Percentiles rank a stretch among this genome's conserved stretches.
Conservation (phyloP, 2,113 vertebrate genomes). For the Notarius lentiginosus region DNA sequence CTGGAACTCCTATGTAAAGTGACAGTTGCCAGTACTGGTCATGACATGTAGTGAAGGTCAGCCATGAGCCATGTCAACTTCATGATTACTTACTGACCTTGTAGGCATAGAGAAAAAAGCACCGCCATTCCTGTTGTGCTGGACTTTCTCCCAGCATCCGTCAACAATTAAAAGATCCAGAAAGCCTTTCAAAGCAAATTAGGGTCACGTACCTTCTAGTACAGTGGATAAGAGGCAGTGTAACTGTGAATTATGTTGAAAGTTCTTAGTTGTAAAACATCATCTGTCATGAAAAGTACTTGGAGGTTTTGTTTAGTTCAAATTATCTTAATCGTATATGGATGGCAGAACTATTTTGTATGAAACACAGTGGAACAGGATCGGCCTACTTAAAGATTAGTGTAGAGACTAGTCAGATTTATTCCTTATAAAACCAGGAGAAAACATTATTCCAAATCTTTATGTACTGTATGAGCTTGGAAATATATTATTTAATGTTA, state of each 20-base stretch:
- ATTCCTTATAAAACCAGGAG: neutral
- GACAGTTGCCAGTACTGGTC: neutral
- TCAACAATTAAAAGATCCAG: slow-evolving; percentile 66
- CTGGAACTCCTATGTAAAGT: neutral
- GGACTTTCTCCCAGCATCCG: slow-evolving; percentile 55
- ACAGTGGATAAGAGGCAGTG: slow-evolving; percentile 64
- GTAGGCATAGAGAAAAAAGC: slow-evolving; percentile 56
- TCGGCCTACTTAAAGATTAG: neutral
- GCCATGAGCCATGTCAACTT: slow-evolving; percentile 34
- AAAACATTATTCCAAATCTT: neutral
- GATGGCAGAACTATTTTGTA: neutral
- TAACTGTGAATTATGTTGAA: slow-evolving; percentile 39
- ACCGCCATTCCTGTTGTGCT: slow-evolving; percentile 47
- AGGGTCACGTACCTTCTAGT: slow-evolving; percentile 59
- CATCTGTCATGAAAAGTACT: neutral
- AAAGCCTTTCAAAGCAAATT: slow-evolving; percentile 60
- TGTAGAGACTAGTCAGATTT: neutral
- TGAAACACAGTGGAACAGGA: neutral
- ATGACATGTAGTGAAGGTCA: slow-evolving; percentile 8
- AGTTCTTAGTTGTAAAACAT: slow-evolving; percentile 4
- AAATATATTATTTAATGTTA: neutral
- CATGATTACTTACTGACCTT: slow-evolving; percentile 40
- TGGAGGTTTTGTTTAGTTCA: neutral
- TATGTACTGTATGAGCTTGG: neutral
- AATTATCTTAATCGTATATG: slow-evolving; percentile 17